Percentiles rank a stretch among this genome's conserved stretches.
Conservation (phyloP, 2,888 invertebrate genomes). For the Bugulina stolonifera region DNA sequence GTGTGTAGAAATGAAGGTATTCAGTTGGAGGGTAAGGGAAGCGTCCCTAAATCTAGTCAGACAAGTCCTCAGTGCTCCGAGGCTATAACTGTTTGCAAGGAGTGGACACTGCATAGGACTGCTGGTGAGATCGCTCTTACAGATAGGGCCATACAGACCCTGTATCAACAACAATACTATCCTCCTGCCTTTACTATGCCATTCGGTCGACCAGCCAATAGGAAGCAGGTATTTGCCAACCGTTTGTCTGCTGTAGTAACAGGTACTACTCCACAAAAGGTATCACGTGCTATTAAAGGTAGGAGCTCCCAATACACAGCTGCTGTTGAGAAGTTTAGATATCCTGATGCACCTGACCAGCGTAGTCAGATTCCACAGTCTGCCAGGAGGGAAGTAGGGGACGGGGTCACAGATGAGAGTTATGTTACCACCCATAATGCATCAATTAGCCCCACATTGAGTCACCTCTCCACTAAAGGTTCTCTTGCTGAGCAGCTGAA, state of each 20-base stretch:
- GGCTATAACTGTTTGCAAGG: background rate
- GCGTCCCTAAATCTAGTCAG: background rate
- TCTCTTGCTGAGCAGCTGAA: background rate
- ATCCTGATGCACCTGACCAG: too few species aligned
- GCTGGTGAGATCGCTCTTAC: background rate
- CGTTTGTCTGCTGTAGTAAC: too few species aligned
- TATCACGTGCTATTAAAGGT: background rate
- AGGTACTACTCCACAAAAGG: background rate
- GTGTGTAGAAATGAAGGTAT: too few species aligned
- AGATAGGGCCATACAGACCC: constrained; percentile 16
- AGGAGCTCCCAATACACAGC: too few species aligned
- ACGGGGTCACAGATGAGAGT: background rate
- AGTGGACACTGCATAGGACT: background rate
- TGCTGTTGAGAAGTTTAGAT: too few species aligned
- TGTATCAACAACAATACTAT: background rate
- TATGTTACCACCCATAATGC: background rate
- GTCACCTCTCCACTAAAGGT: background rate
- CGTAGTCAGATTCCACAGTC: background rate
- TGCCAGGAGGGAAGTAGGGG: background rate
- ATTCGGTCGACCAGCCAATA: background rate
- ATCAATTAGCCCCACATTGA: background rate
- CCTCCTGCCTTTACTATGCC: background rate
- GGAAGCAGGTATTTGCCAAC: background rate
- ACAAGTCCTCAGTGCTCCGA: background rate
- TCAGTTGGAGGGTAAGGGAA: too few species aligned